Conservation (phyloP, 1,140 invertebrate genomes). For the Nilaparvata lugens region DNA sequence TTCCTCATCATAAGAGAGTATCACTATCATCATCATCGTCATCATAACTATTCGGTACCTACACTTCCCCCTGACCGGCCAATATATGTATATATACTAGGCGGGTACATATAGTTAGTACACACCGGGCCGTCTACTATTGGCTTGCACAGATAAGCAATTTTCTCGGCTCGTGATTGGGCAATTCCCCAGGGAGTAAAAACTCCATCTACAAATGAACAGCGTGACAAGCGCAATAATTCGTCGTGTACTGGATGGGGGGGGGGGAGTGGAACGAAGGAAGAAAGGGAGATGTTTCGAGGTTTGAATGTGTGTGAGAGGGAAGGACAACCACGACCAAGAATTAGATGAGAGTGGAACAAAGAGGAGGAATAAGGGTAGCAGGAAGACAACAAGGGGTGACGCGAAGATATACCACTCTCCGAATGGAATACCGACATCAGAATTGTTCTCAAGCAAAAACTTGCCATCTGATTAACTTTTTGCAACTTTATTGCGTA, state of each 20-base stretch:
- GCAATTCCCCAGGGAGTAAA: constrained; percentile 53
- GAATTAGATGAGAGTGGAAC: too few relatives aligned
- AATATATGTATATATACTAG: too few relatives aligned
- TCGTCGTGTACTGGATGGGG: constrained; percentile 36
- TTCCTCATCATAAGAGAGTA: too few relatives aligned
- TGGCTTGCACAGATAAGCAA: constrained; percentile 36
- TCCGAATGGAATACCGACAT: too few relatives aligned
- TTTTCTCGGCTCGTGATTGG: constrained; percentile 62
- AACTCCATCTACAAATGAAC: constrained; percentile 66
- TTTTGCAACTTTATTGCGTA: too few relatives aligned
- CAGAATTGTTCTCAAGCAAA: neutral
- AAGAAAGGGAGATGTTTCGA: constrained; percentile 10
- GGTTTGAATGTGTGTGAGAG: neutral
- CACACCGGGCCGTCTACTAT: neutral
- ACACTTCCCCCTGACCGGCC: too few relatives aligned
- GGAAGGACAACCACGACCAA: neutral
- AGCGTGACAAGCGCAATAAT: constrained; percentile 63
- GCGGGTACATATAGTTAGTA: too few relatives aligned
- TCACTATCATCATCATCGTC: too few relatives aligned
- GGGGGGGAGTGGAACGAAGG: too few relatives aligned
- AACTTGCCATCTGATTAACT: neutral
- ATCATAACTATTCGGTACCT: too few relatives aligned
- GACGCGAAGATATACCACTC: too few relatives aligned
- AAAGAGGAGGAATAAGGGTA: too few relatives aligned
- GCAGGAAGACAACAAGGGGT: neutral